Conservation (phyloP, 2,888 invertebrate species). For the Heteromurus nitidus region DNA sequence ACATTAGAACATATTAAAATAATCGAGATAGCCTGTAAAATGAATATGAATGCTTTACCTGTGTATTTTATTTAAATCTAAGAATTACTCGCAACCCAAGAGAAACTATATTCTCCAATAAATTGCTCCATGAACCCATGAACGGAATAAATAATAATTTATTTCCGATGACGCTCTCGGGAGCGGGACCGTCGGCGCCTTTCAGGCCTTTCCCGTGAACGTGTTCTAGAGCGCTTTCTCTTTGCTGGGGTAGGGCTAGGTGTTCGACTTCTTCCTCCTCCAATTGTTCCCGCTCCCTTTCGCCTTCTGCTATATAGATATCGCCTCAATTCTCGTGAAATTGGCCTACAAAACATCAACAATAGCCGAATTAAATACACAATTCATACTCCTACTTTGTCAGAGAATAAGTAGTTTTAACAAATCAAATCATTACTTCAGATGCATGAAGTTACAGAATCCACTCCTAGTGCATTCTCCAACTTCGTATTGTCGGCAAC, state of each 20-base stretch:
- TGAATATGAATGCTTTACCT: too few species aligned
- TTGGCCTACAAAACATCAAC: conserved; percentile 37
- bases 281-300: too few species aligned
- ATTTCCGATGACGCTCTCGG: conserved; percentile 46
- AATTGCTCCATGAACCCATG: too few species aligned
- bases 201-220: conserved; percentile 23
- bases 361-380: neutral
- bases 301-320: conserved; percentile 78
- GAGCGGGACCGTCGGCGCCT: conserved; percentile 62
- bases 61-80: too few species aligned
- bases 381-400: neutral
- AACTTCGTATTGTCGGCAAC: conserved; percentile 99
- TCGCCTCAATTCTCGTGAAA: conserved; percentile 86
- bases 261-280: conserved; percentile 58
- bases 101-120: too few species aligned
- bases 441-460: conserved; percentile 99
- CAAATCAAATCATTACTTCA: conserved; percentile 79
- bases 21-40: too few species aligned
- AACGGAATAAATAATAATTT: too few species aligned
- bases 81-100: too few species aligned
- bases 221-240: conserved; percentile 40
- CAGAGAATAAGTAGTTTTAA: neutral
- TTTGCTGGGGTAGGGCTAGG: conserved; percentile 49
- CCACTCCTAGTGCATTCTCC: conserved; percentile 98
- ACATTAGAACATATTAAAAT: too few species aligned